Base-by-base conservation (phyloP, 2,113 vertebrate species). In the Mystacornis crossleyi region DNA sequence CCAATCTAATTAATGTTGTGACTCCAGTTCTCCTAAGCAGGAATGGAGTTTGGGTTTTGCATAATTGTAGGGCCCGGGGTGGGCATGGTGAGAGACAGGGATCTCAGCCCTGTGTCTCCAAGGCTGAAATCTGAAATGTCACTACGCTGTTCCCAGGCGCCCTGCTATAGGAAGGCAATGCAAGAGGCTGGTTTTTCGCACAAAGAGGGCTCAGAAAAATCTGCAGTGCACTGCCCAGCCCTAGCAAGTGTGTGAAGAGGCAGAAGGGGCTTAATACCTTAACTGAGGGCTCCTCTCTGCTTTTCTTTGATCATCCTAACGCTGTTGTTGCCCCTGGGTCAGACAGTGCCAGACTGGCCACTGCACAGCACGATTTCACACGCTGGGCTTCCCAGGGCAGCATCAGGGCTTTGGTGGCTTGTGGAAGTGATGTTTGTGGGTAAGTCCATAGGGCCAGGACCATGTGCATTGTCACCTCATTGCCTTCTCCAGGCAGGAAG, bases 401-500 rank as follows among this genome's bases (percentile, higher is more conserved):
- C 34, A 54, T 43, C 20, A 55, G 38, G 36, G 58, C 36, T 43
- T 28, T 5, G 50, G 33, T 65, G 45, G 25, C 45, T 64, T 48
- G 31, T 28, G 38, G 71, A 53, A 34, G 19, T 50, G 45, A 31
- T 15, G 3, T 26, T 71, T 40, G 2, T 75, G 48, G 40, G 8
- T 60, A 48, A 53, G 13, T 53, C 29, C 24, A 14, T 2, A 3
- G 9, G 18, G 24, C 24, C 15, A 42, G 18, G 43, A 72, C 42
- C 14, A 33, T 1, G 6, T 13, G 10, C 0, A 0, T 28, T 3
- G 1, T n/a, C 18, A 48, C 26, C 13, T 69, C 24, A 7, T 33
- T 9, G 3, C 48, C 24, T 66, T 47, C 73, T 95, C 21, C 7
- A 8, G 29, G 45, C 53, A 42, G 65, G 20, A 94, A 81, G 12